Evolutionary conservation across 2,113 vertebrate genomes (phyloP).

Genomic region (Numida meleagris): DNA sequence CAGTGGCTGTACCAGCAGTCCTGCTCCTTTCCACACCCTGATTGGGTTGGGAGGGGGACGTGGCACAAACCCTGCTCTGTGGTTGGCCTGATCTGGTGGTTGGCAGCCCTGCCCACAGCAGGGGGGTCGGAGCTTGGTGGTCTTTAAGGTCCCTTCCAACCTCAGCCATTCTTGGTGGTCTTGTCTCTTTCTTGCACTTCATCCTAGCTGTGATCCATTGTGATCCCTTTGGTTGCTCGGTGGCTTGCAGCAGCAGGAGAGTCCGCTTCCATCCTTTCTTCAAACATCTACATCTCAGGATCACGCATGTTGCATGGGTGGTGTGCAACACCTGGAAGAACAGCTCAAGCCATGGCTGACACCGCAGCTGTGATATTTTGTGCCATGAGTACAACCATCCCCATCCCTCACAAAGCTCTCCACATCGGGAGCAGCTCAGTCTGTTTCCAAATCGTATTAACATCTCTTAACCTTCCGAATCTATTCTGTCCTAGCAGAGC

Average conservation of each 20-base stretch:
- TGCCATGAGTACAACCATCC: background rate
- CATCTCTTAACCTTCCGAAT: background rate
- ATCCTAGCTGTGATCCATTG: background rate
- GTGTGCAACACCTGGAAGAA: fast-evolving
- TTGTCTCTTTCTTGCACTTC: background rate
- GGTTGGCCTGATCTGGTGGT: too few species aligned
- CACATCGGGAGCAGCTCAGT: background rate
- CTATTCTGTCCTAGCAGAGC: background rate
- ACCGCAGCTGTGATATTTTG: too few species aligned
- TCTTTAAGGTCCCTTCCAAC: too few species aligned
- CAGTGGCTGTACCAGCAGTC: fast-evolving
- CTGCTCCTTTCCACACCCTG: background rate
- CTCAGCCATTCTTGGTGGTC: background rate
- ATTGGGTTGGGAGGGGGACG: background rate
- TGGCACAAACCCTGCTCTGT: background rate
- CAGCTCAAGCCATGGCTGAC: fast-evolving
- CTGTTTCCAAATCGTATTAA: background rate
- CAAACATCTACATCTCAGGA: background rate
- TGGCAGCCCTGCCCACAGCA: too few species aligned
- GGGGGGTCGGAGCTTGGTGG: too few species aligned
- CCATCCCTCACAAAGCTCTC: background rate
- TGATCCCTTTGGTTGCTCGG: background rate
- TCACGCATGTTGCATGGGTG: fast-evolving
- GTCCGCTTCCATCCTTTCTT: background rate
- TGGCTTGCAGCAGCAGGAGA: background rate